Conservation (phyloP, 2,113 vertebrate genomes). For the Heterochromis multidens region DNA sequence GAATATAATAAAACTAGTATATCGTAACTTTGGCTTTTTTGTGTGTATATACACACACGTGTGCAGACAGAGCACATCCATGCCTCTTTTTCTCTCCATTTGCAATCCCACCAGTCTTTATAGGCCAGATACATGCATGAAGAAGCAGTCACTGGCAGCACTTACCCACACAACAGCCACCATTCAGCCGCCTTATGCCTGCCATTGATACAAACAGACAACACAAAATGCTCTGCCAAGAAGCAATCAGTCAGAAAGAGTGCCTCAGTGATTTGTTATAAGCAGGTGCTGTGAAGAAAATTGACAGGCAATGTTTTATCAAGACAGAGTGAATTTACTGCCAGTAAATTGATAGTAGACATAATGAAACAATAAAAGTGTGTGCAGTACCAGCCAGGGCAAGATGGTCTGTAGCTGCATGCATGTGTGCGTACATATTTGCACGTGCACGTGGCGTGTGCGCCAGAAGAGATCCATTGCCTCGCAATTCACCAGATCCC, state of each 20-base stretch:
- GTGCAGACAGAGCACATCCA: not conserved
- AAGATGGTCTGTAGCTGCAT: not conserved
- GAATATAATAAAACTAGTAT: not conserved
- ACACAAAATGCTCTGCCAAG: slow-evolving; percentile 53
- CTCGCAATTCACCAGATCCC: not conserved
- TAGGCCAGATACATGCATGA: not conserved
- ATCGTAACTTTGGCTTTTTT: not conserved
- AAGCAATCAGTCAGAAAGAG: slow-evolving; percentile 48
- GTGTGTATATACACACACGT: not conserved
- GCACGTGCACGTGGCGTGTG: not conserved
- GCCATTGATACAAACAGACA: slow-evolving; percentile 57
- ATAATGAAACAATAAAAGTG: slow-evolving; percentile 65
- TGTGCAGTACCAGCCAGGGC: slow-evolving; percentile 1
- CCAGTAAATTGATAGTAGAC: slow-evolving; percentile 59
- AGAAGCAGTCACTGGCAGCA: not conserved
- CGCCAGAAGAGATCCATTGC: not conserved
- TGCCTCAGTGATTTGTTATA: slow-evolving; percentile 58
- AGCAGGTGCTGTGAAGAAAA: slow-evolving; percentile 62
- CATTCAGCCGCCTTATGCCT: slow-evolving; percentile 24
- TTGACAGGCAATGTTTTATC: slow-evolving; percentile 63
- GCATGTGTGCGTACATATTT: not conserved
- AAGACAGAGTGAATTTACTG: slow-evolving; percentile 54
- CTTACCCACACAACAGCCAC: slow-evolving; percentile 34
- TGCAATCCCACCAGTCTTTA: slow-evolving; percentile 11
- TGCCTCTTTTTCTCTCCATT: not conserved